Base-by-base conservation (phyloP, 2,888 invertebrate genomes). In the Phlogophora meticulosa region DNA sequence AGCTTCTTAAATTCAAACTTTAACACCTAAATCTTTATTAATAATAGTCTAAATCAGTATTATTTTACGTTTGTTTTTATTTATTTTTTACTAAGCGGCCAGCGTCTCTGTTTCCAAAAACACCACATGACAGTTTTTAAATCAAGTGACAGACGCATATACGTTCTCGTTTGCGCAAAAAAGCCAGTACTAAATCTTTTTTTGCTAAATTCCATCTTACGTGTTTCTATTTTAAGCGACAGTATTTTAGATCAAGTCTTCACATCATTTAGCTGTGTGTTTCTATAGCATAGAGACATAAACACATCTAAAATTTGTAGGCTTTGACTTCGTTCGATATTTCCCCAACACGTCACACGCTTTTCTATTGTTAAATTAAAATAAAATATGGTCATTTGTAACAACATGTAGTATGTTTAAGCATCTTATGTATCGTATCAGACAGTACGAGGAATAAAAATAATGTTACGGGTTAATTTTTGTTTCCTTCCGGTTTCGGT, bases 361-460 rank as follows among this genome's bases (percentile, higher is more conserved):
- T 57, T 43, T 52, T 24, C 48, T 76, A 80, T 72, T 76, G 67
- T 72, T 76, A 60, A 67, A 63, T 57, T 55, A 49, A 64, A 62
- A 64, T 67, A 63, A n/a, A n/a, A n/a, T 66, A 36, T 2, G 28
- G 52, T 34, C 60, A 34, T 63, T 22, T 62, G 22, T n/a, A 32
- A 61, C 22, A 13, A 17, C 10, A n/a, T 32, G n/a, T 42, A n/a
- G 13, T 11, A 42, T 61, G 36, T 45, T n/a, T 13, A 11, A 36
- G 36, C 7, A 3, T 1, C 15, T 17, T 17, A 43, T 60, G 11
- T n/a, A 32, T 64, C 24, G 11, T 22, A 38, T 61, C 24, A 40
- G 17, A 40, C 17, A 34, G 56, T 17, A 15, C n/a, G 7, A 42
- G 15, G 9, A 15, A 13, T 9, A 13, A 55, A 52, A 46, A 13